Percentiles rank a stretch among this genome's conserved stretches.
Conservation (phyloP, 2,888 invertebrate genomes). For the Scaptomyza polygonia region DNA sequence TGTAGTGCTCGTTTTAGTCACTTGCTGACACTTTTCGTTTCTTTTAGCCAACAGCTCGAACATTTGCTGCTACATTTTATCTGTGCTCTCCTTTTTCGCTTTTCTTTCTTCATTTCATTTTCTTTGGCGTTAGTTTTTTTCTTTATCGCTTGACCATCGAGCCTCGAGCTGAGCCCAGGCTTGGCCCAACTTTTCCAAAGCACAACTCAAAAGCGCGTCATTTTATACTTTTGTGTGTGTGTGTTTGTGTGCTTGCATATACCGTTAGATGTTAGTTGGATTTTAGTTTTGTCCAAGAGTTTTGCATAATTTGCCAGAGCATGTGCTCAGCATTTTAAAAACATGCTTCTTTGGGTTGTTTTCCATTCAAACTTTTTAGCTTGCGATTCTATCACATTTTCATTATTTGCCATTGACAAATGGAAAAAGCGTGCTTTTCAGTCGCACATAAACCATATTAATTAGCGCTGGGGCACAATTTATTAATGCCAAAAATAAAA, state of each 20-base stretch:
- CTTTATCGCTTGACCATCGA: constrained; percentile 66
- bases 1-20: constrained; percentile 47
- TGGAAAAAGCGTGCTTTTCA: constrained; percentile 13
- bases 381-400: background rate
- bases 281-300: constrained; percentile 52
- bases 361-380: constrained; percentile 40
- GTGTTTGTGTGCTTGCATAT: constrained; percentile 21
- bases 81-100: constrained; percentile 27
- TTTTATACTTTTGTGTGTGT: background rate
- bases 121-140: constrained; percentile 57
- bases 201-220: constrained; percentile 23
- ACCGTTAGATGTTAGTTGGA: constrained; percentile 41
- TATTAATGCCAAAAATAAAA: constrained; percentile 25
- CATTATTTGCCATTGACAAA: constrained; percentile 35
- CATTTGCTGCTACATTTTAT: constrained; percentile 66
- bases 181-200: constrained; percentile 23
- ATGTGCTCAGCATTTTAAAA: constrained; percentile 58
- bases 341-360: constrained; percentile 35
- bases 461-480: constrained; percentile 42
- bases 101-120: constrained; percentile 32
- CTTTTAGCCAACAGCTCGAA: constrained; percentile 46
- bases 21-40: constrained; percentile 74
- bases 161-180: constrained; percentile 31
- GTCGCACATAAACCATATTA: constrained; percentile 52
- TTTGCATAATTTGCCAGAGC: constrained; percentile 55